Percentiles rank a stretch among this genome's conserved stretches.
phyloP scores from a whole-genome alignment of 2,797 vertebrate genomes.

The Threskiornis aethiopicus region DNA sequence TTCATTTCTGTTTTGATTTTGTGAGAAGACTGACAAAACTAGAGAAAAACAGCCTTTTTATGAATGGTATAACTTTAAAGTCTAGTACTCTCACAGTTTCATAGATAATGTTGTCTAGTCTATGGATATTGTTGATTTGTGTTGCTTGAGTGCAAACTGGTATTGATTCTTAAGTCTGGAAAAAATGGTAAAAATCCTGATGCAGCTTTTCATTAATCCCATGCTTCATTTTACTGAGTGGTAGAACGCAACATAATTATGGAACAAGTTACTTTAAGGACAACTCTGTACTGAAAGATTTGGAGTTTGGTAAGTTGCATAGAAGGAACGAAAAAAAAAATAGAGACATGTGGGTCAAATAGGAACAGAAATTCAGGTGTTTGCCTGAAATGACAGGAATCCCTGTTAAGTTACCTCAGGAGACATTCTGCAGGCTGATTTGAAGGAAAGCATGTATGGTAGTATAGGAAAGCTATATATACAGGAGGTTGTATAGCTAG shows the following conservation, averaged over 20 bases:
- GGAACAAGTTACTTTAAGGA: background rate
- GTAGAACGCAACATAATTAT: background rate
- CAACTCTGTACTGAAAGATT: background rate
- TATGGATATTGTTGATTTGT: background rate
- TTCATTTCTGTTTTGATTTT: background rate
- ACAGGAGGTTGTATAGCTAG: background rate
- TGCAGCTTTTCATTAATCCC: background rate
- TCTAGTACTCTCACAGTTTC: background rate
- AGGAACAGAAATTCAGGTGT: background rate
- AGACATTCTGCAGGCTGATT: background rate
- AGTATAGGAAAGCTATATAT: background rate
- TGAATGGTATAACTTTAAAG: background rate
- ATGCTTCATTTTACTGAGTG: background rate
- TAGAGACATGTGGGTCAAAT: background rate
- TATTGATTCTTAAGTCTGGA: background rate
- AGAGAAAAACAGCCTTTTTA: background rate
- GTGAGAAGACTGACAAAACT: background rate
- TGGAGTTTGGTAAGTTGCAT: background rate
- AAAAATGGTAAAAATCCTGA: background rate
- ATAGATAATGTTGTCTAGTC: background rate
- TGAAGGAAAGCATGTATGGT: background rate
- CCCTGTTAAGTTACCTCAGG: background rate
- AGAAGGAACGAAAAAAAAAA: background rate
- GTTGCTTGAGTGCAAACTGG: background rate
- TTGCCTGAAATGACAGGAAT: background rate